These are phyloP conservation scores for Lamproptera curius DNA, from an alignment of 2,888 invertebrate genomes.

Conservation along the genomic window DNA sequence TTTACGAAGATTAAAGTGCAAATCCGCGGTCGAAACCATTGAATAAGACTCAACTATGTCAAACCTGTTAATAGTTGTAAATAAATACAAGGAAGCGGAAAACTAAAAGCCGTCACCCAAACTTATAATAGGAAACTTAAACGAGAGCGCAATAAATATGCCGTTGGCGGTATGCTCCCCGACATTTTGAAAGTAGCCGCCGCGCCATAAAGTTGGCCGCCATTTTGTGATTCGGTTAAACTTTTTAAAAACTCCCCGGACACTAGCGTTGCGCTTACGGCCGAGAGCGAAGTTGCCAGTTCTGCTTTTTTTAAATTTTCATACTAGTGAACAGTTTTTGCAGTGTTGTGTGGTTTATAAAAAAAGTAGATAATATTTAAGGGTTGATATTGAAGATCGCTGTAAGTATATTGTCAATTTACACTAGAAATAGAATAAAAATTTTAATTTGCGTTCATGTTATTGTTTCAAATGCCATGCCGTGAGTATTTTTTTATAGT, in stretches of 20 bases:
- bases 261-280: conserved; percentile 10
- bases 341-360: not conserved
- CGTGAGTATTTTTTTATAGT: no score
- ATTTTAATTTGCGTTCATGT: no score
- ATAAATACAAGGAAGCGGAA: conserved; percentile 19
- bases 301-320: not conserved
- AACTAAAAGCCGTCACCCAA: conserved; percentile 44
- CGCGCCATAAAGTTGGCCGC: conserved; percentile 22
- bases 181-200: conserved; percentile 26
- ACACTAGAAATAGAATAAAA: no score
- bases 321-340: conserved; percentile 3
- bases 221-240: conserved; percentile 23
- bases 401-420: not conserved
- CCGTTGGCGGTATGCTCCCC: conserved; percentile 13
- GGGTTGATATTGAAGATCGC: not conserved
- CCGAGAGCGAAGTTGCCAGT: conserved; percentile 12
- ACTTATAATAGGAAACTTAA: conserved; percentile 48
- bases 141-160: conserved; percentile 28
- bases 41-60: no score
- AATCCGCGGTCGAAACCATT: no score
- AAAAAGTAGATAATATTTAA: not conserved
- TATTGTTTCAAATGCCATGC: no score
- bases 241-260: conserved; percentile 20
- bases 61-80: conserved; percentile 30
- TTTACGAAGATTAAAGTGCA: no score